Base-by-base conservation (phyloP, 1,140 invertebrate species). In the Streblospio benedicti region DNA sequence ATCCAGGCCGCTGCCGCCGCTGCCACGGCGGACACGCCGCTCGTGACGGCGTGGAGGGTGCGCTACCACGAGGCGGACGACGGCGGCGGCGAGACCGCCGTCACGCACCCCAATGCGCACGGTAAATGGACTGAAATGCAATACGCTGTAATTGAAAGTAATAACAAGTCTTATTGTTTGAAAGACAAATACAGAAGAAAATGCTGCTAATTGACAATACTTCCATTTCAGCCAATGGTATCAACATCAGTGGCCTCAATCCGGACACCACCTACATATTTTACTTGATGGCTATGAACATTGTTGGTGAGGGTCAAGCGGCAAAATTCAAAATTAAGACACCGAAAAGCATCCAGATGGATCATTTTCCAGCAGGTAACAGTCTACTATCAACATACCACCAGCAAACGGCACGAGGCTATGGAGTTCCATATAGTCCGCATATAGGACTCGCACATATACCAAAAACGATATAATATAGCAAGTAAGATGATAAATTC, bases 261-360 rank as follows among this genome's bases (percentile, higher is more conserved):
- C 49, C 44, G 23, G 43, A 30, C 4, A 35, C 33, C 14, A 28
- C 30, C 4, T 60, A 60, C 59, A 60, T 18, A 6, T 31, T 60
- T 14, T 54, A 60, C 27, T 28, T 60, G 32, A 35, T 51, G 4
- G 49, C 50, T 9, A 41, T 28, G 6, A 60, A 60, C 31, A 41
- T 28, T 1, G 59, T 60, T 6, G 59, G 59, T 4, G 38, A 31
- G 18, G 38, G 59, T 38, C 20, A 53, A 12, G 25, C 51, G 27
- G 38, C 32, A 31, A 53, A 60, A 41, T 60, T 60, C 59, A 45
- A 35, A 28, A 33, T 60, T 23, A 16, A 33, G 20, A 59, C 57
- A 12, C 51, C 25, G 6, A 27, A 31, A 12, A 41, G 38, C 12
- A 18, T 12, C 38, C 12, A 12, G 38, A 41, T 41, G n/a, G n/a